Evolutionary conservation across 2,888 invertebrate species (phyloP).

Genomic region (Coelogynopora nodosa): DNA sequence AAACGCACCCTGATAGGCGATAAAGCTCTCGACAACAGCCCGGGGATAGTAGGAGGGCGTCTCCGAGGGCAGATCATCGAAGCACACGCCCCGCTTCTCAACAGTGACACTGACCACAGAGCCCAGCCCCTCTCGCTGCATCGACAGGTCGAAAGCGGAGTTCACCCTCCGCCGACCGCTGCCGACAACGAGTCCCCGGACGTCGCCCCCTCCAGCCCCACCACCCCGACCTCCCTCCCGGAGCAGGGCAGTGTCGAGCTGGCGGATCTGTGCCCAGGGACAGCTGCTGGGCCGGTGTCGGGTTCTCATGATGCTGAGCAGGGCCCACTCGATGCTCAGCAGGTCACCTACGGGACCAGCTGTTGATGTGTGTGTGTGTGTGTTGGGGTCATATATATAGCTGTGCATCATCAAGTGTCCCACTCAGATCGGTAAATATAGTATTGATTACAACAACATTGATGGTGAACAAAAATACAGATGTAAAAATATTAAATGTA

Average conservation of each 20-base stretch:
- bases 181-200: too few species aligned
- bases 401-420: too few species aligned
- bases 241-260: background rate
- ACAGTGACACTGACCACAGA: background rate
- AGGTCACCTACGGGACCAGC: background rate
- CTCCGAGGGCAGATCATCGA: background rate
- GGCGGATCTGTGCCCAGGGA: background rate
- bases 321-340: constrained; percentile 5
- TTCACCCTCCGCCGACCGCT: background rate
- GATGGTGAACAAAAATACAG: too few species aligned
- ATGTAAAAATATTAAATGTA: too few species aligned
- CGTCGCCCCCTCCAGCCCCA: too few species aligned
- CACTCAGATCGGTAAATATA: too few species aligned
- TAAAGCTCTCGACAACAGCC: background rate
- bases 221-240: background rate
- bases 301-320: background rate
- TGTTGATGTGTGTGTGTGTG: too few species aligned
- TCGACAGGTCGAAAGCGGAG: background rate
- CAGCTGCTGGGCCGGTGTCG: background rate
- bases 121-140: background rate
- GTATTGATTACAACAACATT: too few species aligned
- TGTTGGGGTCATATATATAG: too few species aligned
- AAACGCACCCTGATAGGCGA: constrained; percentile 20
- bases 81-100: background rate
- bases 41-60: background rate